Percentiles rank a stretch among this genome's conserved stretches.
Conservation (phyloP, 92 coral and sea anemone species). For the Porites divaricata region DNA sequence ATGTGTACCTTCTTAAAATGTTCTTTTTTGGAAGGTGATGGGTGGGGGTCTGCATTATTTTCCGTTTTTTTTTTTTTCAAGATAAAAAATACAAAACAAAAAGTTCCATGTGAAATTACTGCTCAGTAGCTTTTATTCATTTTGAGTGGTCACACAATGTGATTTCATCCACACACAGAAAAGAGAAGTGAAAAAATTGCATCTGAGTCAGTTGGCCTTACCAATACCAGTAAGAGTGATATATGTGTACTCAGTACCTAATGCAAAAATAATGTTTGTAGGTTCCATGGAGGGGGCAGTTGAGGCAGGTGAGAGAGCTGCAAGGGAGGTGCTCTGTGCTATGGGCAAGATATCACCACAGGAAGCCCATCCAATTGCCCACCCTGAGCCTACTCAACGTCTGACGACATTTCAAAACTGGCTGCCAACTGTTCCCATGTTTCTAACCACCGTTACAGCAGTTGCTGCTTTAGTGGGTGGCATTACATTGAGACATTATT, state of each 20-base stretch:
- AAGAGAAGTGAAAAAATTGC: too few relatives aligned
- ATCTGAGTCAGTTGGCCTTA: too few relatives aligned
- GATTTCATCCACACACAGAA: not conserved
- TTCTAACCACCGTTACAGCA: slow-evolving; percentile 52
- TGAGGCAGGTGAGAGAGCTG: slow-evolving; percentile 97
- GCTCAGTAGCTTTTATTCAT: slow-evolving; percentile 1
- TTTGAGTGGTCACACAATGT: too few relatives aligned
- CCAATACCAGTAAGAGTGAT: not conserved
- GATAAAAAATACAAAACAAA: not conserved
- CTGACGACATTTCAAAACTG: slow-evolving; percentile 76
- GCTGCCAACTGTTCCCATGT: slow-evolving; percentile 85
- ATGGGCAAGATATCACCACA: slow-evolving; percentile 86
- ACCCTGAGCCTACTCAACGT: slow-evolving; percentile 72
- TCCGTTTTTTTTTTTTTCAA: too few relatives aligned
- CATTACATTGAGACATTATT: slow-evolving; percentile 20
- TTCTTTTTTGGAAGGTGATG: not conserved
- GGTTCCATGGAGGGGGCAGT: slow-evolving; percentile 99
- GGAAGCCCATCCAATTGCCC: slow-evolving; percentile 77
- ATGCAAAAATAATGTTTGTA: not conserved
- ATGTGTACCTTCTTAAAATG: too few relatives aligned
- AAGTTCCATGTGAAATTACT: not conserved
- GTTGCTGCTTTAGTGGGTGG: slow-evolving; percentile 43
- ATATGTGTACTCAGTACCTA: not conserved
- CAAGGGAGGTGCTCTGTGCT: slow-evolving; percentile 90
- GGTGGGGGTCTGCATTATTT: too few relatives aligned